Conservation (phyloP, 2,888 invertebrate genomes). For the Troides aeacus region DNA sequence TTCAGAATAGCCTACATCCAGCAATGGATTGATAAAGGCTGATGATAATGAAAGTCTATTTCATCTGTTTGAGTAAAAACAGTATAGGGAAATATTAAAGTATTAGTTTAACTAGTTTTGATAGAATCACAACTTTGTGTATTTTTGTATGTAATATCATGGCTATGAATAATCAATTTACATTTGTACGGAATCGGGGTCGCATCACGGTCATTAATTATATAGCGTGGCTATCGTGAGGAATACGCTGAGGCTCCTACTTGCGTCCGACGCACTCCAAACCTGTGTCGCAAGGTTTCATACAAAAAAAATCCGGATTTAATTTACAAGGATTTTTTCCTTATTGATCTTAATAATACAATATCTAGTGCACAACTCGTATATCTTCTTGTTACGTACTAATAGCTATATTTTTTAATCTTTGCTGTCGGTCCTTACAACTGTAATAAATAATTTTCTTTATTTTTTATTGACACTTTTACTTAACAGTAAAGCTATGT, state of each 20-base stretch:
- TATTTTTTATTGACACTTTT: no score
- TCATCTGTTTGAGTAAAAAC: background rate
- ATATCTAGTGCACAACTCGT: no score
- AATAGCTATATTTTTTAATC: no score
- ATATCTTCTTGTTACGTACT: no score
- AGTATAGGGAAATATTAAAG: background rate
- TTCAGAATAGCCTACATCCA: no score
- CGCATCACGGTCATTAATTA: conserved; percentile 20
- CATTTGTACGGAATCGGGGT: conserved; percentile 13
- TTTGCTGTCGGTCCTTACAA: no score
- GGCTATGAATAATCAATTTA: conserved; percentile 5
- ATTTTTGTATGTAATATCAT: background rate
- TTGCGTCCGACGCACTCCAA: conserved; percentile 17
- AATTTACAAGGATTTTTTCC: no score
- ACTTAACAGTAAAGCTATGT: no score
- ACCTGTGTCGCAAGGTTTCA: conserved; percentile 6
- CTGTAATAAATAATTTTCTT: no score
- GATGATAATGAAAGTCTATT: no score
- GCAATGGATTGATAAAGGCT: no score
- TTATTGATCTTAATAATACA: no score
- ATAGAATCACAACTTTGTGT: background rate
- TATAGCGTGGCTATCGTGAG: conserved; percentile 25
- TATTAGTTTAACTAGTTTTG: background rate
- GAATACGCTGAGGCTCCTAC: conserved; percentile 22
- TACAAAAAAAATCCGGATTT: background rate